Base-by-base conservation (phyloP, 2,888 invertebrate species). In the Scaeva pyrastri region DNA sequence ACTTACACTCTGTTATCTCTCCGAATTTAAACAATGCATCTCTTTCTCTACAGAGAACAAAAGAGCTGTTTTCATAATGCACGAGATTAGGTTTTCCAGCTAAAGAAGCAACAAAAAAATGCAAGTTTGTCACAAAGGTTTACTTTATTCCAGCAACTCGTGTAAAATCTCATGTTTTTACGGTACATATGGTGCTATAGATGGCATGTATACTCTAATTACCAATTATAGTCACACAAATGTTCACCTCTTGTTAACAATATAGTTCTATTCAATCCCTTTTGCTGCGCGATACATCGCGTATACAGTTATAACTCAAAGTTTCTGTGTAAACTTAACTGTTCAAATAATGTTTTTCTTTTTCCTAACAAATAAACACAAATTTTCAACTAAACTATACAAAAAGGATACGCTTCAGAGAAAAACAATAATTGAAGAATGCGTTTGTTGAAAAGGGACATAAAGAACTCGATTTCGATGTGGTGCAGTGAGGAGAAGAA, bases 341-440 rank as follows among this genome's bases (percentile, higher is more conserved):
- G 52, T 26, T 52, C 7, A 26, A 26, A 26, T 26, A 14, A 26
- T 52, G 23, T 52, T 48, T 45, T 21, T 52, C 52, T 26, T 48
- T 5, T 50, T 31, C 7, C 7, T 7, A 3, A 8, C 8, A 52
- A 23, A 52, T 23, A 19, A 7, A 52, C 2, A 52, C 2, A 23
- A n/a, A 6, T 21, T 11, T 21, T 5, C 50, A 21, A 50, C 50
- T 31, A 39, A 11, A 39, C 7, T n/a, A 26, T 26, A 3, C 1
- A n/a, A 41, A 1, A 4, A 12, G 12, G 2, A 41, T 41, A 16
- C 16, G 21, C 14, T 52, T n/a, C 8, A 50, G 26, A 52, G n/a
- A 26, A 52, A 52, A 52, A 52, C n/a, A 52, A 52, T 52, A 52
- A 52, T 52, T 52, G n/a, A 52, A 26, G 52, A 23, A 26, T 50